These are phyloP conservation scores for Seira ritae DNA, from an alignment of 2,888 invertebrate genomes.

Conservation along the genomic window DNA sequence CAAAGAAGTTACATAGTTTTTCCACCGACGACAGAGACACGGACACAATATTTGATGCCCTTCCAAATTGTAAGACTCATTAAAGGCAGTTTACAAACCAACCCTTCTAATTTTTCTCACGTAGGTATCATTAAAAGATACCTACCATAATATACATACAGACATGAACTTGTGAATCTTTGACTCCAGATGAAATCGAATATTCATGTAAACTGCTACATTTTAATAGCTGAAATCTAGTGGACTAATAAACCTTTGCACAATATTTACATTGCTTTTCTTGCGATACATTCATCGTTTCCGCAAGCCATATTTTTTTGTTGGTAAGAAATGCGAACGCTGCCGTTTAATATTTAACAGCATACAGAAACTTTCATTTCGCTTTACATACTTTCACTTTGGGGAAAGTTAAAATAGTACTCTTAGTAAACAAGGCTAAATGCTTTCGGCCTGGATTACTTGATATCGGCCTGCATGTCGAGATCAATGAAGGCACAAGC, in stretches of 20 bases:
- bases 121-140: neutral
- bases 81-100: slow-evolving; percentile 17
- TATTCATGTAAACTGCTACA: neutral
- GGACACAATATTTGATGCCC: too few species aligned
- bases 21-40: too few species aligned
- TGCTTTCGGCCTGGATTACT: slow-evolving; percentile 33
- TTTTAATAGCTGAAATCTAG: neutral
- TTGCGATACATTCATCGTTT: neutral
- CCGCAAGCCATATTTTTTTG: too few species aligned
- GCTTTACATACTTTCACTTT: neutral
- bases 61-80: too few species aligned
- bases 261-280: neutral
- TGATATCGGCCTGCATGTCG: slow-evolving; percentile 79
- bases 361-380: too few species aligned
- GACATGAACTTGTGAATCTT: neutral
- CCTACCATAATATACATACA: neutral
- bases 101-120: too few species aligned
- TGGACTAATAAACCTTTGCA: neutral
- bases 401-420: too few species aligned
- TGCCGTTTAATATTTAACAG: too few species aligned
- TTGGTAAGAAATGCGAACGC: neutral
- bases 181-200: too few species aligned
- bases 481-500: slow-evolving; percentile 97
- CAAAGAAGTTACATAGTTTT: too few species aligned
- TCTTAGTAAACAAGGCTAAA: too few species aligned